Evolutionary conservation across 2,113 vertebrate species (phyloP).

Genomic region (Ophiodon elongatus): DNA sequence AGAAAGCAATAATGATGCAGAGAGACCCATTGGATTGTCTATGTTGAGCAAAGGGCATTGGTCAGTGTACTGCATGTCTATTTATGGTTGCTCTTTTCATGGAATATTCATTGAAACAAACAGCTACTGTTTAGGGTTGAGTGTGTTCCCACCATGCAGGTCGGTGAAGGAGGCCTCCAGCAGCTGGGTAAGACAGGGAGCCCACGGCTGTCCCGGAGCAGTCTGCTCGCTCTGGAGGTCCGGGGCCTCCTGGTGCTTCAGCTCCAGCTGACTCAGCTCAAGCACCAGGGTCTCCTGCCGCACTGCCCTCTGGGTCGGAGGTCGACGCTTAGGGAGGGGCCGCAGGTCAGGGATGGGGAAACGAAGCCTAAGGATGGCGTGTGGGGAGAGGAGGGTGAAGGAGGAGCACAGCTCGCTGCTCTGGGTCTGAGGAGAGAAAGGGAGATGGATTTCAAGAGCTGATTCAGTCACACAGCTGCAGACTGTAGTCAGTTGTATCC

Average conservation of each 20-base stretch:
- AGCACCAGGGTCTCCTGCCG: conserved; percentile 87
- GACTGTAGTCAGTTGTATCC: not conserved
- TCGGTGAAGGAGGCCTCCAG: conserved; percentile 89
- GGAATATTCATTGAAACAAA: not conserved
- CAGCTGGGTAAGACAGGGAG: conserved; percentile 76
- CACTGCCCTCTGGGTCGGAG: conserved; percentile 82
- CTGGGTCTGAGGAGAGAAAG: conserved; percentile 54
- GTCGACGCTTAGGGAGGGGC: conserved; percentile 81
- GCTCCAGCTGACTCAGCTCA: conserved; percentile 86
- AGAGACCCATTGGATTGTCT: not conserved
- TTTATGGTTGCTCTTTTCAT: not conserved
- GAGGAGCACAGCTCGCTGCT: conserved; percentile 79
- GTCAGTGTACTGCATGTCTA: not conserved
- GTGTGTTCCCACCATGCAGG: conserved; percentile 85
- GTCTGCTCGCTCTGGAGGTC: conserved; percentile 75
- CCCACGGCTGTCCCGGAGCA: conserved; percentile 48
- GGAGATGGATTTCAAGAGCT: not conserved
- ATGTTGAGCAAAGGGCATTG: not conserved
- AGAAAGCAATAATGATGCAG: not conserved
- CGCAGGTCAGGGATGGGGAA: conserved; percentile 92
- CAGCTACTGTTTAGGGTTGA: not conserved
- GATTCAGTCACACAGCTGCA: not conserved
- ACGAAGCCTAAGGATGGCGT: conserved; percentile 84
- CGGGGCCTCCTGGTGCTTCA: conserved; percentile 84
- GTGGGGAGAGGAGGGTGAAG: conserved; percentile 85